Base-by-base conservation (phyloP, 2,113 vertebrate species). In the Pseudorhombus dupliciocellatus region DNA sequence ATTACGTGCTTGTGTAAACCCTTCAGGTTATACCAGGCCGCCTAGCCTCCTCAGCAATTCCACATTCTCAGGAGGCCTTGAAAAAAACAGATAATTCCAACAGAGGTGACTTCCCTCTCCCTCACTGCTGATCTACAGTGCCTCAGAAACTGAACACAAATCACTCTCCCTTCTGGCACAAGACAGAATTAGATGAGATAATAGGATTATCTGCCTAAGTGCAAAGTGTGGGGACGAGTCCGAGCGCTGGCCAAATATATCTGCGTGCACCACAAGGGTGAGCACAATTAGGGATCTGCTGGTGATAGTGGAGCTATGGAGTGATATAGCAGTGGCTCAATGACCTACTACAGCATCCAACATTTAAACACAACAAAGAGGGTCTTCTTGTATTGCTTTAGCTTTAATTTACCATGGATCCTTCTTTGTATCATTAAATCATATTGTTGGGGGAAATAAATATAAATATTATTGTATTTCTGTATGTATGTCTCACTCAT, bases 151-250 rank as follows among this genome's bases (percentile, higher is more conserved):
- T 73, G 71, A 87, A 78, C 48, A 79, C 67, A 83, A 76, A 82
- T 87, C 79, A 81, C 75, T 87, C 77, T 74, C 54, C 24, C 66
- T 71, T 59, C 65, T 81, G 75, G 77, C 81, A 81, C 73, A 82
- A 81, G 81, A 87, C 86, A 81, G 80, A 92, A 91, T 93, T 92
- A 92, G 91, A 86, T 69, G 56, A 87, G 77, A 75, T 92, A 91
- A 93, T 90, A 89, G 75, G 90, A 92, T 93, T 92, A 93, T 63
- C 77, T 64, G 60, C 79, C 72, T 86, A 84, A 84, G 82, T 82
- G 80, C 69, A 78, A 81, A 83, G 66, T 58, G 64, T 87, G 76
- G 10, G 62, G 67, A 83, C 11, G 16, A 74, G 70, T 76, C 70
- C 60, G 28, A 54, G 70, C 18, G 61, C 75, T 69, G 1, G 53